A percentile compares a stretch with the other conserved stretches of the same genome.
These are phyloP conservation scores for Anoplophora glabripennis DNA, from an alignment of 1,140 invertebrate genomes.

Conservation along the genomic window DNA sequence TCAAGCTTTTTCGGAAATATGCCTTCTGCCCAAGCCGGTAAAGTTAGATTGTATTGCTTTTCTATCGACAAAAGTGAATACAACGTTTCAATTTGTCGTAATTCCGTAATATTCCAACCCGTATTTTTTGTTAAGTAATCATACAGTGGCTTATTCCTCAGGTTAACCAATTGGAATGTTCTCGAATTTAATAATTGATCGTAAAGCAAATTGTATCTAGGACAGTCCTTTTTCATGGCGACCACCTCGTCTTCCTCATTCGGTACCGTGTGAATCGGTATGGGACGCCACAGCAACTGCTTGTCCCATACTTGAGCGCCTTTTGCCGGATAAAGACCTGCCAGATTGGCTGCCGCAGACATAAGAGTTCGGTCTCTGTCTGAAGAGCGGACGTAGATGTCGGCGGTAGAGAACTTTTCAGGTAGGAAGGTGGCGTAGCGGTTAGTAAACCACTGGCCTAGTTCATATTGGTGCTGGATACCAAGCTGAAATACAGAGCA, in stretches of 20 bases:
- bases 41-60: too few species aligned
- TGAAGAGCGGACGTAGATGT: slow-evolving; percentile 60
- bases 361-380: slow-evolving; percentile 84
- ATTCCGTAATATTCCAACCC: too few species aligned
- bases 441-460: slow-evolving; percentile 71
- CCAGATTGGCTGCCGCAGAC: slow-evolving; percentile 79
- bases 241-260: neutral
- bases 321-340: slow-evolving; percentile 70
- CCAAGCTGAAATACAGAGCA: slow-evolving; percentile 52
- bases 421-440: slow-evolving; percentile 62
- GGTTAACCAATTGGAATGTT: too few species aligned
- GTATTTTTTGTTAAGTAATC: too few species aligned
- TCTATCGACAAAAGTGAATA: too few species aligned
- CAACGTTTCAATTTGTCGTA: too few species aligned
- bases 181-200: neutral
- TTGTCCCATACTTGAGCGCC: slow-evolving; percentile 64
- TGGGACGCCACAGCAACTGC: slow-evolving; percentile 78
- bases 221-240: neutral
- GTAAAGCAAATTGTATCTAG: neutral
- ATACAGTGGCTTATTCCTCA: too few species aligned
- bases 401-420: slow-evolving; percentile 47
- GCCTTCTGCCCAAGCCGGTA: too few species aligned
- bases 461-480: slow-evolving; percentile 69
- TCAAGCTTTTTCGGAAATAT: too few species aligned
- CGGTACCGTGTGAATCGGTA: slow-evolving; percentile 66